Evolutionary conservation across 2,113 vertebrate species (phyloP), one percentile per base, ranked within the genome.

Genomic region (Chascanopsetta lugubris): DNA sequence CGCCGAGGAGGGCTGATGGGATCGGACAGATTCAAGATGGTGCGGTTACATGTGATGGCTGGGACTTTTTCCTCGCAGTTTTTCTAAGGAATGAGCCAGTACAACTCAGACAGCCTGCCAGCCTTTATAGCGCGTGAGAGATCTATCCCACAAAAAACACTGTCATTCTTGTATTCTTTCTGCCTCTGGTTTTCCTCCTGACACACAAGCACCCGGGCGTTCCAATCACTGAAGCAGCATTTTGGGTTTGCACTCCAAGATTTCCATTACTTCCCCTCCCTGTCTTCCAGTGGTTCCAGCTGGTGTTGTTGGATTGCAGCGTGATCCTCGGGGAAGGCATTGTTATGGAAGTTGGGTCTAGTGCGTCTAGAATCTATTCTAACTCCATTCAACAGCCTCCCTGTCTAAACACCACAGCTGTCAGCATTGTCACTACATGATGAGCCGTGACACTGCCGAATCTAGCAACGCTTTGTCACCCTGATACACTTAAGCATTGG

Each of bases 401-500:
- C 77, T 46, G 75, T 87, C 77, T 85, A 83, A 88, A 87, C 87
- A 75, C 84, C 75, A 78, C 83, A 85, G 85, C 87, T 90, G 87
- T 90, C 88, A 89, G 85, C 72, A 50, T 50, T 85, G 87, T 88
- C 87, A 86, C 83, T 85, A 87, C 83, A 88, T 85, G 88, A 90
- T 89, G 88, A 86, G 86, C 87, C 80, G 69, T 88, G 87, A 90
- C 87, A 91, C 87, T 80, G 61, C 67, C 58, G 69, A 87, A 90
- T 89, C 89, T 84, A 82, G 86, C 83, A 77, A 84, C 82, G 80
- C 84, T 85, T 86, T 90, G 85, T 89, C 89, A 89, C 87, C 85
- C 86, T 89, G 85, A 88, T 90, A 89, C 84, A 85, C 81, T 90
- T 85, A 87, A 87, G 84, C 84, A 88, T 85, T 82, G 85, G 85